Percentiles rank a stretch among this genome's conserved stretches.
These are phyloP conservation scores for Dendrolimus punctatus DNA, from an alignment of 1,140 invertebrate genomes.

Conservation along the genomic window DNA sequence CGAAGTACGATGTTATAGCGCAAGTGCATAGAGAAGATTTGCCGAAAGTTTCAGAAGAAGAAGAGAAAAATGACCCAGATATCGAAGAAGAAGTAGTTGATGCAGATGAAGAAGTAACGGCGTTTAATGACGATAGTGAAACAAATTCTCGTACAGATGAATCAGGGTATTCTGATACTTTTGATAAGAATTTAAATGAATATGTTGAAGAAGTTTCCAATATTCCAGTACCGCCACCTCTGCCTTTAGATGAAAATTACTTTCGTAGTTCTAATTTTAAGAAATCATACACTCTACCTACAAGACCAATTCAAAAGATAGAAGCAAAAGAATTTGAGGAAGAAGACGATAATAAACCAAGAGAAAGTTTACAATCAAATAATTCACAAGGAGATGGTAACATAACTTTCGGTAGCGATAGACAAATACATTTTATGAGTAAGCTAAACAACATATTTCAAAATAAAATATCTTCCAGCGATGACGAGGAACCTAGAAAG, in stretches of 20 bases:
- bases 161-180: slow-evolving; percentile 63
- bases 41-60: slow-evolving; percentile 50
- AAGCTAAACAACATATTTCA: slow-evolving; percentile 55
- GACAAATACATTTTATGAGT: slow-evolving; percentile 56
- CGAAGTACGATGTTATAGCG: slow-evolving; percentile 64
- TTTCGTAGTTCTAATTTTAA: slow-evolving; percentile 44
- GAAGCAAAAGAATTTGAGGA: slow-evolving; percentile 23
- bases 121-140: slow-evolving; percentile 47
- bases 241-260: slow-evolving; percentile 38
- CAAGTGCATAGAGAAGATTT: slow-evolving; percentile 64
- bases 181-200: slow-evolving; percentile 40
- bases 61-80: slow-evolving; percentile 31
- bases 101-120: slow-evolving; percentile 38
- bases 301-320: slow-evolving; percentile 23
- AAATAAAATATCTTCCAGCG: slow-evolving; percentile 36
- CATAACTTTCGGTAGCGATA: slow-evolving; percentile 56
- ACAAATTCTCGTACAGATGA: slow-evolving; percentile 57
- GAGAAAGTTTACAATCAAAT: slow-evolving; percentile 50
- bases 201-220: slow-evolving; percentile 33
- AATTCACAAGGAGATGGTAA: slow-evolving; percentile 40
- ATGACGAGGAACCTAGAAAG: slow-evolving; percentile 37
- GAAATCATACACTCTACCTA: slow-evolving; percentile 48
- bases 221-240: slow-evolving; percentile 49
- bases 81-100: slow-evolving; percentile 19
- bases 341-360: slow-evolving; percentile 30